Evolutionary conservation across 1,140 invertebrate genomes (phyloP), one percentile per base, ranked within the genome.

Genomic region (Rhyacophila brunnea): DNA sequence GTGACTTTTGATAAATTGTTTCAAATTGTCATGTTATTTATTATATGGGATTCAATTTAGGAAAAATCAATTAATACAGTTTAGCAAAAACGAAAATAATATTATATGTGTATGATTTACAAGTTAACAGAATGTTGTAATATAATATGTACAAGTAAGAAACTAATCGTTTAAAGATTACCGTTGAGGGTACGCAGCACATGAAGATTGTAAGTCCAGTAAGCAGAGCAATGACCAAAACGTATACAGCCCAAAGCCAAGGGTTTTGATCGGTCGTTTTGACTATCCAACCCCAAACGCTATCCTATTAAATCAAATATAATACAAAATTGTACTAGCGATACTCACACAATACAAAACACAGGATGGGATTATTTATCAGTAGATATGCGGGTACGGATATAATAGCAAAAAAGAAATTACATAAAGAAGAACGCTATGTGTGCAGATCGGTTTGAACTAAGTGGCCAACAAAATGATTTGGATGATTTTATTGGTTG

Each of bases 191-290:
- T 66, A 82, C 85, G 83, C 90, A 95, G 80, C 89, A 96, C 68
- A 87, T 85, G 74, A 93, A 87, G 62, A 96, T 82, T 64, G 92
- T 72, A 61, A 93, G 80, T 64, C 91, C 81, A 60, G 90, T 75
- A 28, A 93, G 86, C 48, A 96, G 73, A 61, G 89, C 89, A 73
- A 91, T 78, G 50, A 87, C 84, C 55, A 96, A 71, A 65, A 96
- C 83, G 74, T 94, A 93, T 48, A 92, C 83, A 49, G 85, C 90
- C 88, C 91, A 96, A 58, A 96, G 82, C 89, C 93, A 95, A 23
- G 96, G 95, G 71, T 93, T 84, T 54, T 92, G 88, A 66, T 92
- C 89, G 56, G 92, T 91, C 66, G 89, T 90, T 70, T 87, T 86
- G 62, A 93, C 80, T 53, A 93, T 75, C 62, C 89, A 87, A 70